Percentiles rank a stretch among this genome's conserved stretches.
Evolutionary conservation across 2,888 invertebrate genomes (phyloP).

Genomic region (Junonia oenone): DNA sequence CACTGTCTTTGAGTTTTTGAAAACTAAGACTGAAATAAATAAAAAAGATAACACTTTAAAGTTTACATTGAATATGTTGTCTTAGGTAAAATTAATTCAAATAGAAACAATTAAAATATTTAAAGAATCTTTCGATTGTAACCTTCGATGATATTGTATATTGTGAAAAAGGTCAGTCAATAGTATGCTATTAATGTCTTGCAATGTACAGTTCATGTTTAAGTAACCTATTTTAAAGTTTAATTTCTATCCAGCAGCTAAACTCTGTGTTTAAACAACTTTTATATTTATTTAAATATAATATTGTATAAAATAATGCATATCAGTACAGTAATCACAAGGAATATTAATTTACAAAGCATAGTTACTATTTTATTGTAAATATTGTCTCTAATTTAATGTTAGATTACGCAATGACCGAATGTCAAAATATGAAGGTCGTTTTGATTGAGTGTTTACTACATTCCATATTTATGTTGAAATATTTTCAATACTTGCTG

Average conservation of each 20-base stretch:
- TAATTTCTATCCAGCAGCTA: conserved; percentile 73
- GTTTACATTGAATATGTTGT: conserved; percentile 74
- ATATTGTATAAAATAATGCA: conserved; percentile 64
- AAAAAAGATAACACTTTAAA: conserved; percentile 73
- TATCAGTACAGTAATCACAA: conserved; percentile 73
- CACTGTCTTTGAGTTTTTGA: conserved; percentile 71
- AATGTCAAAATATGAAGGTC: conserved; percentile 66
- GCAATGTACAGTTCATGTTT: conserved; percentile 70
- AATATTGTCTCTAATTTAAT: conserved; percentile 75
- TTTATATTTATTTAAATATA: conserved; percentile 72
- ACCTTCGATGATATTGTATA: conserved; percentile 62
- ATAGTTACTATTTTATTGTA: conserved; percentile 77
- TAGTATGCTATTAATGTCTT: conserved; percentile 61
- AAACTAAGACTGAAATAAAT: conserved; percentile 78
- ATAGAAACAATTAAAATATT: conserved; percentile 76
- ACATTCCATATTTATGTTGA: conserved; percentile 80
- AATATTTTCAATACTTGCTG: conserved; percentile 68
- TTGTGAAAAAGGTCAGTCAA: conserved; percentile 59
- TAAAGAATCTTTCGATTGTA: conserved; percentile 70
- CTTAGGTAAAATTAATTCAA: conserved; percentile 77
- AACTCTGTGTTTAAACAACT: conserved; percentile 76
- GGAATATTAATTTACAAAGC: conserved; percentile 70
- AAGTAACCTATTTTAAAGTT: conserved; percentile 66
- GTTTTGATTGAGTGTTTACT: conserved; percentile 77
- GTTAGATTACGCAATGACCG: conserved; percentile 66